Base-by-base conservation (phyloP, 2,797 vertebrate species). In the Acrossocheilus fasciatus region DNA sequence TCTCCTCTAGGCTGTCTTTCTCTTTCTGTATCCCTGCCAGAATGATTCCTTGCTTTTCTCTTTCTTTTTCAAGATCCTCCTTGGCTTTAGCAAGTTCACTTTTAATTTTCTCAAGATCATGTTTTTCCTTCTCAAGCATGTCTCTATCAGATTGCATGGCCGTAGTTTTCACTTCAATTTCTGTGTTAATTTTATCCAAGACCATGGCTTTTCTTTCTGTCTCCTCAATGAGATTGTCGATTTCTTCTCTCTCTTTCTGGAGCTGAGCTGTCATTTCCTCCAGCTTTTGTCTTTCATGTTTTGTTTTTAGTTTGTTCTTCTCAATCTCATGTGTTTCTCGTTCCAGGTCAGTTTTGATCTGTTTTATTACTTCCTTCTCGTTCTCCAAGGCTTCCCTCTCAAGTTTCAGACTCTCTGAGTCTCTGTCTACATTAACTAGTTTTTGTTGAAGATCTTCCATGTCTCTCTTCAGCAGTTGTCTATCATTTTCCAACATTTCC, bases 241-340 rank as follows among this genome's bases (percentile, higher is more conserved):
- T 1, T 36, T 69, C 10, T 52, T 82, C 23, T 69, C 39, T 70
- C 2, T 85, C 64, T 77, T 82, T 70, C 12, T 82, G 69, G 23
- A 88, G n/a, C 62, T 80, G 74, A 15, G 73, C 2, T 30, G 72
- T n/a, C 30, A 68, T 82, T 17, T 85, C n/a, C 7, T 77, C 62
- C 20, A 45, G 1, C 7, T 8, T 50, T 54, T 85, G 39, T 73
- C 43, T 52, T 50, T 64, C 69, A 20, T 23, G 23, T 50, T 41
- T 9, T 69, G 36, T 69, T 4, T 69, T 18, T 23, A 69, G 8
- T 41, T 69, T 41, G 36, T 41, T 39, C 4, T 23, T 41, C 4
- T 69, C 68, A 41, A 6, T 12, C 68, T 70, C 36, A 1, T 23
- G 2, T 70, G 39, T 39, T 1, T 39, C 5, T 39, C 39, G 6